Conservation (phyloP, 1,140 invertebrate genomes). For the Bombus soroeensis region DNA sequence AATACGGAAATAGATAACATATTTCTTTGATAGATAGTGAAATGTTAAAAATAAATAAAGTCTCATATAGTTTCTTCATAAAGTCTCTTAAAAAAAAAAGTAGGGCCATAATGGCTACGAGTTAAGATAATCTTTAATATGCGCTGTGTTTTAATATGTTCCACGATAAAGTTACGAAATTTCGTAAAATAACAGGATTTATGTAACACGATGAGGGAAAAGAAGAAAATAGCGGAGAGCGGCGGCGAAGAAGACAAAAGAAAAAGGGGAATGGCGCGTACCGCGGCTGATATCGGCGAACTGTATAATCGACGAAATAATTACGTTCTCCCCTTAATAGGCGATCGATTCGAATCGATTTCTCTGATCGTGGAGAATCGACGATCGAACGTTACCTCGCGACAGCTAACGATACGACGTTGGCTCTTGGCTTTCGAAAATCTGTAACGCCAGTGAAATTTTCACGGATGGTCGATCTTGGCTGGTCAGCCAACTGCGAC, state of each 20-base stretch:
- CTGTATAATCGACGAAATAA: conserved; percentile 56
- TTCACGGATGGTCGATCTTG: conserved; percentile 58
- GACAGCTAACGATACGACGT: conserved; percentile 16
- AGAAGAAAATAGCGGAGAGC: not conserved
- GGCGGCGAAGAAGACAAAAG: not conserved
- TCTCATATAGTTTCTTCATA: no score
- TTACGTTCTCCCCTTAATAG: conserved; percentile 62
- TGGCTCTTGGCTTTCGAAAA: conserved; percentile 58
- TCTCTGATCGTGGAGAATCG: conserved; percentile 49
- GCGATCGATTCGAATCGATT: conserved; percentile 59
- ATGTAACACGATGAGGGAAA: not conserved
- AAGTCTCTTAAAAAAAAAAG: not conserved
- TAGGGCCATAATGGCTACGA: not conserved
- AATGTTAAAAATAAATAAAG: no score
- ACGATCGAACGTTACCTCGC: conserved; percentile 44
- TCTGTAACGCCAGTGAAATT: conserved; percentile 65
- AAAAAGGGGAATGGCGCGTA: conserved; percentile 6
- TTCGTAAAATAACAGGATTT: not conserved
- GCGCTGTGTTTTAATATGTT: not conserved
- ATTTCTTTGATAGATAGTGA: no score
- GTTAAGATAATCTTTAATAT: not conserved
- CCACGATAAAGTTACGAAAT: not conserved
- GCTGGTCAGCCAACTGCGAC: conserved; percentile 8
- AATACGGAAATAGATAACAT: no score
- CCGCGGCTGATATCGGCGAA: conserved; percentile 19